Base-by-base conservation (phyloP, 2,888 invertebrate genomes). In the Drosophila merina region DNA sequence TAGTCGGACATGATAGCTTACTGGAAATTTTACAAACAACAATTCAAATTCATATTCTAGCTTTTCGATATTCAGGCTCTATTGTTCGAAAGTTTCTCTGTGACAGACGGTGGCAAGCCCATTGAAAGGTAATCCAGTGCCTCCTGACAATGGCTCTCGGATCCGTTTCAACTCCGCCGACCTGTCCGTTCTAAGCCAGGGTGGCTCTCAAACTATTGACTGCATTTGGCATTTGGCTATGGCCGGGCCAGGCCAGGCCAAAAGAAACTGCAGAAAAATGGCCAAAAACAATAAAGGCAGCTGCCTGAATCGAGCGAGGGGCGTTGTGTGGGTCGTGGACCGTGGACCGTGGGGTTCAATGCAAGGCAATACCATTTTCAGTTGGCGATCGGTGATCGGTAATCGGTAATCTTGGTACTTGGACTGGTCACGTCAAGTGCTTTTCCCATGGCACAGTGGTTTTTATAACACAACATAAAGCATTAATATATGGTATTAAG, bases 201-300 rank as follows among this genome's bases (percentile, higher is more conserved):
- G 83, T 88, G 76, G 49, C 76, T 75, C 73, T 64, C 86, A 70
- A 82, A 79, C 88, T 86, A 81, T 74, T 52, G 31, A 57, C 63
- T 72, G 50, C 75, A 60, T 83, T 86, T 86, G 79, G 83, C 86
- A 80, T 80, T 80, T 80, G 80, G 70, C 36, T 36, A 36, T n/a
- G 12, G 2, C 12, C 36, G 36, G 36, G 6, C 77, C 48, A 48
- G 36, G 6, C 77, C 48, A 48, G 51, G 47, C 57, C 33, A 66
- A 84, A 66, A 33, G 38, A 38, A 40, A 20, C 14, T 9, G 44
- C 44, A 20, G 57, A 38, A 28, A 70, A 70, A 70, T 48, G 62
- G 28, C 40, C 56, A 30, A 69, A 58, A 49, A 69, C 66, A 56
- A 56, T 67, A 36, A 36, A 36, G 69, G 66, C 20, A 25, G 62